Evolutionary conservation across 2,797 vertebrate species (phyloP).

Genomic region (Gymnoscopelus braueri): DNA sequence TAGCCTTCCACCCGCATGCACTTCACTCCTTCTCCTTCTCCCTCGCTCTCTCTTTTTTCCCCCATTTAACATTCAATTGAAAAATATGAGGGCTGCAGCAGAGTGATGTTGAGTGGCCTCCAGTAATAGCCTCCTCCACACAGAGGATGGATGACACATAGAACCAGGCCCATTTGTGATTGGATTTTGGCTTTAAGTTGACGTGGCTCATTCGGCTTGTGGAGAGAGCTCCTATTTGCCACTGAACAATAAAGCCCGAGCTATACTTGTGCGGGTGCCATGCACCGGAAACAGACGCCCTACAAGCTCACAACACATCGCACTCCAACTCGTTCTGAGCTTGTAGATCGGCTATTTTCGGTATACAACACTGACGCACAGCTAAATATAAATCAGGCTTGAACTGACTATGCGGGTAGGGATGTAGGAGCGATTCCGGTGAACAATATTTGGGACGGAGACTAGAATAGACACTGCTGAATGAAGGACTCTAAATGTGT

Average conservation of each 20-base stretch:
- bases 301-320: no score
- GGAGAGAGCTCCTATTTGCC: not conserved
- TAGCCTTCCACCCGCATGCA: not conserved
- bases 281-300: no score
- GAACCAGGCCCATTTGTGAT: slow-evolving; percentile 20
- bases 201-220: slow-evolving; percentile 30
- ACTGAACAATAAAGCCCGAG: not conserved
- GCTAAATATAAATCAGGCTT: no score
- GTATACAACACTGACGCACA: no score
- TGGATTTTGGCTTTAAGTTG: slow-evolving; percentile 52
- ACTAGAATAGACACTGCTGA: not conserved
- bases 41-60: not conserved
- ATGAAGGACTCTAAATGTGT: slow-evolving; percentile 17
- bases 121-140: slow-evolving; percentile 14
- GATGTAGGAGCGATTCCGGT: slow-evolving; percentile 2
- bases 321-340: no score
- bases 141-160: slow-evolving; percentile 19
- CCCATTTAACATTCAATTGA: slow-evolving; percentile 19
- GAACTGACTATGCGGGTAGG: slow-evolving; percentile 15
- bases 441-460: slow-evolving; percentile 8
- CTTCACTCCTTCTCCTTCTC: slow-evolving; percentile 1
- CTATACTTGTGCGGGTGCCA: no score
- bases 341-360: no score
- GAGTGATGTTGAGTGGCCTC: slow-evolving; percentile 12
- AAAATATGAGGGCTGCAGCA: slow-evolving; percentile 21